Percentiles rank a stretch among this genome's conserved stretches.
These are phyloP conservation scores for Brachirus orientalis DNA, from an alignment of 2,113 vertebrate species.

Conservation along the genomic window DNA sequence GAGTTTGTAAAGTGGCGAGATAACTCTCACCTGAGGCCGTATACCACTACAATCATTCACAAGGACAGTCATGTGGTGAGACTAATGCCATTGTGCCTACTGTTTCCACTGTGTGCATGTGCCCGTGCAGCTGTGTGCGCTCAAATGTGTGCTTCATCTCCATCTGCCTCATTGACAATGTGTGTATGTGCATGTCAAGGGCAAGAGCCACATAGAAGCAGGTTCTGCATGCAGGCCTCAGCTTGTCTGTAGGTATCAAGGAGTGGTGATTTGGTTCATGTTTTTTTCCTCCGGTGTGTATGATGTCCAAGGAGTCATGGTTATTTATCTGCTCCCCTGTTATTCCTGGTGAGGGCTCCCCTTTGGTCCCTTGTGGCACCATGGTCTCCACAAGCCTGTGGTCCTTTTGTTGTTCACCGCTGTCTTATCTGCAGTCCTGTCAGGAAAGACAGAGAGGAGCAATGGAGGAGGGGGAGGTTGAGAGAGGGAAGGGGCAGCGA, in stretches of 20 bases:
- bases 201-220: conserved; percentile 11
- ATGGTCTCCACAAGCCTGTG: conserved; percentile 21
- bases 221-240: conserved; percentile 41
- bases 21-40: conserved; percentile 65
- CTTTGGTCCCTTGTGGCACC: conserved; percentile 42
- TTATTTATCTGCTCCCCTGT: conserved; percentile 64
- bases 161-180: neutral
- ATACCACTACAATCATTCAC: conserved; percentile 52
- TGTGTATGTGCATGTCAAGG: conserved; percentile 1
- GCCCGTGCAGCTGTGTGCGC: neutral
- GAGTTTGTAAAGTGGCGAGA: conserved; percentile 62
- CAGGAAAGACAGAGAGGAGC: conserved; percentile 39
- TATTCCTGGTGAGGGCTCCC: conserved; percentile 42
- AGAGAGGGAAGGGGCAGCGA: conserved; percentile 6
- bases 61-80: conserved; percentile 50
- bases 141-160: neutral
- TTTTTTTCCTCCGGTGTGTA: conserved; percentile 62
- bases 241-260: conserved; percentile 32
- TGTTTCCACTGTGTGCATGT: conserved; percentile 3
- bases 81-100: conserved; percentile 37
- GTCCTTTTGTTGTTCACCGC: conserved; percentile 51
- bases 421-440: conserved; percentile 68
- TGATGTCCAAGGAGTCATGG: conserved; percentile 51
- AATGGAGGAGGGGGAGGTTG: conserved; percentile 5
- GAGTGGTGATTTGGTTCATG: conserved; percentile 2